Evolutionary conservation across 2,888 invertebrate genomes (phyloP), one percentile per base, ranked within the genome.

Genomic region (Agrenia bidenticulata): DNA sequence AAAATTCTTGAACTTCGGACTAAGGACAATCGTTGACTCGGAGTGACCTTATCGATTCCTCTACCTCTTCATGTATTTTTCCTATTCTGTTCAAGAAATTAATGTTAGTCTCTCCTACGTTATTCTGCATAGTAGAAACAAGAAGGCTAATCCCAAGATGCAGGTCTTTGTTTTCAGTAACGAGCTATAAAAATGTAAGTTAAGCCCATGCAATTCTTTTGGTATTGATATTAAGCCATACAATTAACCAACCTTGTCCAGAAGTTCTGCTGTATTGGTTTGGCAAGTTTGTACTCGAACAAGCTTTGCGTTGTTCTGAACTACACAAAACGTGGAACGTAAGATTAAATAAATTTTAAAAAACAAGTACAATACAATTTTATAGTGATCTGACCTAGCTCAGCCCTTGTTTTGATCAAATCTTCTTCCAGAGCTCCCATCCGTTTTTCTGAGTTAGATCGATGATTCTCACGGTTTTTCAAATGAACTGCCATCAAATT

Each of bases 401-500:
- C 59, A 19, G 66, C 55, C 37, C 61, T 69, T 0, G 58, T 37
- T 49, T 39, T n/a, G 15, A 67, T 57, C 2, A 70, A 23, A 37
- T 70, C 67, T 5, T 53, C 32, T 41, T 67, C 67, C 32, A 70
- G 23, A n/a, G 61, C 64, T 7, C 17, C 23, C 42, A 62, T 66
- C 49, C 57, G 58, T 23, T n/a, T 26, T 13, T 50, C 21, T 1
- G 37, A 39, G 13, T 37, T 39, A 15, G 15, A 4, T 50, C 64
- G 61, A 15, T 62, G 56, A 17, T 50, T 51, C 7, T 51, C 61
- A 59, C 60, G 54, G 45, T 60, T 59, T 49, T 32, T 57, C 17
- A 70, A 54, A 27, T 45, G 53, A 1, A 61, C 45, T 2, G 60
- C 23, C 41, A 67, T 60, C 11, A 58, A 19, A 42, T 54, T 45